Evolutionary conservation across 2,113 vertebrate species (phyloP), one percentile per base, ranked within the genome.

Genomic region (Heterotis niloticus): DNA sequence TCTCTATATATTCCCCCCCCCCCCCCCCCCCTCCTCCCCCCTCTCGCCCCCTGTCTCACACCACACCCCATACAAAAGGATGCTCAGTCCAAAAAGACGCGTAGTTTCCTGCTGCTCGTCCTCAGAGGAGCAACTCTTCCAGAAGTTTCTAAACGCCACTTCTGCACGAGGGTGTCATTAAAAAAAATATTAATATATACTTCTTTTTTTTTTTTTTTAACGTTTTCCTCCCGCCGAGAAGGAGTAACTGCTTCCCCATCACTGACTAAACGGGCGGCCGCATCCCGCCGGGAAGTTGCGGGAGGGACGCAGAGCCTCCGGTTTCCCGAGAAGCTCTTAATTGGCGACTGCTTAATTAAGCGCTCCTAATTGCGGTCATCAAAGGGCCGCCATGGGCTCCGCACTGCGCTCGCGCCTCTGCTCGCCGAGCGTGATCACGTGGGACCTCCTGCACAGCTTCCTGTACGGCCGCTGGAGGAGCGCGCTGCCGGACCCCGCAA

Each of bases 381-480:
- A 10, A n/a, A 62, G 13, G 13, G 56, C 62, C 5, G 10, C 24
- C 71, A 98, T 98, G 96, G 96, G 96, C 88, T 98, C 96, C 17
- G 96, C 97, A 89, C 91, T 98, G 78, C 92, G 54, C 94, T 91
- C 77, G 90, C 93, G 75, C 91, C 95, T 71, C 92, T 95, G 64
- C 89, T 97, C 88, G 94, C 96, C 9, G 96, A 98, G 84, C 94
- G 34, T 96, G 86, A 98, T 98, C 94, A 98, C 96, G 82, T 97
- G 96, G 76, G 96, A 98, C 88, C 96, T 98, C 86, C 94, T 98
- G 68, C 96, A 98, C 94, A 98, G 96, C 84, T 98, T 97, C 85
- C 90, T 98, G 81, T 98, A 99, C 88, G 97, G 97, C 81, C 92
- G 97, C 77, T 98, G 97, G 97, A 94, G 96, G 83, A 98, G 96